These are phyloP conservation scores for Herpetotheres cachinnans DNA, from an alignment of 2,113 vertebrate species.

Conservation along the genomic window DNA sequence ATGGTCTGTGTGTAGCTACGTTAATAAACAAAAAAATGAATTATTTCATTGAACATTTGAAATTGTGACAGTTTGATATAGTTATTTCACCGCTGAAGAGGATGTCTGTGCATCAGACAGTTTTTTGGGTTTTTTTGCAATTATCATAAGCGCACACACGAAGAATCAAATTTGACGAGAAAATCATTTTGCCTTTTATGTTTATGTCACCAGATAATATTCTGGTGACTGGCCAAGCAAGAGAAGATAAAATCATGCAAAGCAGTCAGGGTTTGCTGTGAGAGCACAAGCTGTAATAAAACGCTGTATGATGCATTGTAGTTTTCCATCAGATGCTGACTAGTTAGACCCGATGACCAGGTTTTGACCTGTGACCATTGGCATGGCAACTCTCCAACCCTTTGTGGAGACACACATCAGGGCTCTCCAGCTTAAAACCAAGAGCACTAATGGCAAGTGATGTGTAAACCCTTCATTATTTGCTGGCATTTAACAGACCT, in stretches of 20 bases:
- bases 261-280: neutral
- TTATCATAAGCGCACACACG: neutral
- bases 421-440: neutral
- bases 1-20: neutral
- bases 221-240: neutral
- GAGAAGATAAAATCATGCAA: neutral
- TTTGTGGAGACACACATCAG: conserved; percentile 41
- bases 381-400: conserved; percentile 1
- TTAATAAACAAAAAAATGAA: neutral
- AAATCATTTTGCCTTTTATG: neutral
- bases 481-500: neutral
- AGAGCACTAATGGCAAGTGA: neutral
- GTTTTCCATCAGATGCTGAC: neutral
- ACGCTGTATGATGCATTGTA: neutral
- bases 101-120: neutral
- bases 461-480: neutral
- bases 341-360: neutral
- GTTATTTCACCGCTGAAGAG: neutral
- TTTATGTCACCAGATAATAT: neutral
- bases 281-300: neutral
- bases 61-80: neutral
- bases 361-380: conserved; percentile 17
- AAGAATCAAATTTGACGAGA: neutral
- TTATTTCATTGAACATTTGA: neutral
- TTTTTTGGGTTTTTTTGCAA: neutral